Evolutionary conservation across 1,140 invertebrate species (phyloP).

Genomic region (Saccostrea glomerata): DNA sequence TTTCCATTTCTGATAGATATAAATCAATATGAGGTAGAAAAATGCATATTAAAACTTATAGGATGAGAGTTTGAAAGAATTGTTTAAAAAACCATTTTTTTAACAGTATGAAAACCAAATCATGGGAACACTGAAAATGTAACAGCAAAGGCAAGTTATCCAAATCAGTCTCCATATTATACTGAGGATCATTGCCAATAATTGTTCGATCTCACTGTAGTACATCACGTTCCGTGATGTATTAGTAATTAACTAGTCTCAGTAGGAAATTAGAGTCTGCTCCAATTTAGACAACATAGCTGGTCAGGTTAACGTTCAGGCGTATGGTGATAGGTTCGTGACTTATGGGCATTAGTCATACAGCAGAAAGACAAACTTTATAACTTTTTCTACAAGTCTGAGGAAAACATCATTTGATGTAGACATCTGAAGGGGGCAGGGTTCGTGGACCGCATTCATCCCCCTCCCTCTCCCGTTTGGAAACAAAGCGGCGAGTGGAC

Average conservation of each 20-base stretch:
- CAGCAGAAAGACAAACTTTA: background rate
- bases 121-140: background rate
- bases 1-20: too few species aligned
- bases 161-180: background rate
- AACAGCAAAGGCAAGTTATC: background rate
- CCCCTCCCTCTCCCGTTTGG: too few species aligned
- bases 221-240: constrained; percentile 4
- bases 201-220: background rate
- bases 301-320: background rate
- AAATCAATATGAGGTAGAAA: too few species aligned
- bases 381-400: too few species aligned
- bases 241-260: constrained; percentile 24
- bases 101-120: too few species aligned
- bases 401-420: too few species aligned
- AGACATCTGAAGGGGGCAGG: too few species aligned
- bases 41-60: too few species aligned
- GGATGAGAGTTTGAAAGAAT: too few species aligned
- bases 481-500: too few species aligned
- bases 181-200: background rate
- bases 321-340: background rate
- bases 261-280: constrained; percentile 19
- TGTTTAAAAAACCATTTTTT: too few species aligned
- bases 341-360: constrained; percentile 20
- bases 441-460: too few species aligned
- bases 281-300: background rate